Base-by-base conservation (phyloP, 2,113 vertebrate genomes). In the Scomber colias region DNA sequence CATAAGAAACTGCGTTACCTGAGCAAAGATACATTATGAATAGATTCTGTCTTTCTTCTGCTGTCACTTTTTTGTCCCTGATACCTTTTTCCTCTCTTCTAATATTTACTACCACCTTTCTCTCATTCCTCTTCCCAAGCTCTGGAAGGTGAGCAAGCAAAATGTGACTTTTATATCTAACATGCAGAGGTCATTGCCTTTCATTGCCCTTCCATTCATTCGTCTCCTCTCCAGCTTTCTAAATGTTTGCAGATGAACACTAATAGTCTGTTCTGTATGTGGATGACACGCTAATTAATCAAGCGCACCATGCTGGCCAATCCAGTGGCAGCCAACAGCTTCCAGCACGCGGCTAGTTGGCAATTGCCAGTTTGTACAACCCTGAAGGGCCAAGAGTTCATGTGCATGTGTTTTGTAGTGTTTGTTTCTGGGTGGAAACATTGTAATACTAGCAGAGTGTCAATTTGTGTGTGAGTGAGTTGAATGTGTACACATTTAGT, bases 181-280 rank as follows among this genome's bases (percentile, higher is more conserved):
- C 56, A 51, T 16, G n/a, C 21, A 57, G 49, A 63, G 57, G 69
- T 75, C 67, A 80, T 66, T 48, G 72, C 74, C 35, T 65, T 31
- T 76, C 53, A 3, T 46, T 62, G 16, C 51, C 76, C 64, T 85
- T 77, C 68, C 71, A 72, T 62, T 75, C 60, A 65, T 79, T 0
- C 53, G 16, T 71, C 77, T 73, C 74, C 77, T 50, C 64, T 83
- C 85, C 77, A 82, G 83, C 59, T 82, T 71, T 71, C 63, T 90
- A 92, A 94, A 91, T 87, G 87, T 89, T 90, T 92, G 84, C 90
- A 93, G 89, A 93, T 90, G 92, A 92, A 87, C 88, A 56, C 75
- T 89, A 92, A 92, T 90, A 57, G 86, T 86, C 89, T 89, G 76
- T 86, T 85, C 84, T 90, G 84, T 88, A 88, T 89, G 64, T 60